Conservation (phyloP, 2,113 vertebrate genomes). For the Gobio gobio region DNA sequence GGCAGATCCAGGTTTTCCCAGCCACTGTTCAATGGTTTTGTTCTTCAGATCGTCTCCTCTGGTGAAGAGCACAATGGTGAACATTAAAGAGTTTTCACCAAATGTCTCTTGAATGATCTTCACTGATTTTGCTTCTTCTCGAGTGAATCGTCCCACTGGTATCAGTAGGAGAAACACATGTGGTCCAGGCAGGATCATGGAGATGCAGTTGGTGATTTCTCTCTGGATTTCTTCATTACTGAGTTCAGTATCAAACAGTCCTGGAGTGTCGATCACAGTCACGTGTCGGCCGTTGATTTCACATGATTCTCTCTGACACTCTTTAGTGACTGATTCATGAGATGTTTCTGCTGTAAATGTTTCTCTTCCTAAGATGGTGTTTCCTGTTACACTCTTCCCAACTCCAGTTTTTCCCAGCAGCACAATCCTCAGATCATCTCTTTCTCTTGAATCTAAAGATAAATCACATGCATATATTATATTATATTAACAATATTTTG, state of each 20-base stretch:
- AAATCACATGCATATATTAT: no score
- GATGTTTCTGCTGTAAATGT: no score
- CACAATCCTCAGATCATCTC: conserved; percentile 12
- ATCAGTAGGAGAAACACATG: no score
- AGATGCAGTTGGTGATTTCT: not conserved
- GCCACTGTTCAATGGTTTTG: not conserved
- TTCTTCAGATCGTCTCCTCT: not conserved
- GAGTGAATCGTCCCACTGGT: conserved; percentile 8
- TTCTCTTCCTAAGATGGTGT: no score
- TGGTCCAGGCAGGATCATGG: conserved; percentile 13
- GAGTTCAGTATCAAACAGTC: no score
- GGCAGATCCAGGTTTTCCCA: not conserved
- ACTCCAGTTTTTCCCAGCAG: conserved; percentile 4
- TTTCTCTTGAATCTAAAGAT: not conserved
- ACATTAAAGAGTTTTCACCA: not conserved
- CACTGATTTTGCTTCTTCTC: not conserved
- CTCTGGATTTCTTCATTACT: not conserved
- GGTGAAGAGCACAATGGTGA: not conserved
- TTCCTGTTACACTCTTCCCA: not conserved
- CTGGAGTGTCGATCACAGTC: no score
- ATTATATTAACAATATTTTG: not conserved
- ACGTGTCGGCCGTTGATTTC: no score
- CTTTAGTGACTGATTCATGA: no score
- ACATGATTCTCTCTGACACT: no score
- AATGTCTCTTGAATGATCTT: not conserved